Percentiles rank a stretch among this genome's conserved stretches.
These are phyloP conservation scores for Andrena bicolor DNA, from an alignment of 2,888 invertebrate species.

Conservation along the genomic window DNA sequence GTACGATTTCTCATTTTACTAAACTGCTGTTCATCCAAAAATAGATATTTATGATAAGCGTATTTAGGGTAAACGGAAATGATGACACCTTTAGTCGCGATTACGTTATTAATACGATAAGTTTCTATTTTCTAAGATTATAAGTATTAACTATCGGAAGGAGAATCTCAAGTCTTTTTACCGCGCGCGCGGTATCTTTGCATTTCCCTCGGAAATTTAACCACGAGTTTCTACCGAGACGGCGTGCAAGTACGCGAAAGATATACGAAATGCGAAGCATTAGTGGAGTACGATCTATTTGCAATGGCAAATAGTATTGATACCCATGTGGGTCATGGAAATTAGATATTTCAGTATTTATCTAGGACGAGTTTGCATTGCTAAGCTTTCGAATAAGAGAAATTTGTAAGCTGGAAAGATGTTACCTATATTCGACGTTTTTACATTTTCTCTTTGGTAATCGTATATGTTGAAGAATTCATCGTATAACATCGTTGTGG, in stretches of 20 bases:
- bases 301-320: constrained; percentile 50
- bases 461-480: constrained; percentile 33
- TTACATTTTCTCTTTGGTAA: constrained; percentile 35
- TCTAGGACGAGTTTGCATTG: constrained; percentile 20
- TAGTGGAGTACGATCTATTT: constrained; percentile 55
- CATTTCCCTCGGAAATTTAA: constrained; percentile 34
- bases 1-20: constrained; percentile 78
- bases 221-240: not conserved
- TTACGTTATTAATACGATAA: constrained; percentile 38
- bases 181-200: constrained; percentile 31
- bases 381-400: constrained; percentile 32
- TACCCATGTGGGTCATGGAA: constrained; percentile 43
- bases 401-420: constrained; percentile 45
- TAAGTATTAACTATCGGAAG: constrained; percentile 24
- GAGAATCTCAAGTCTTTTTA: constrained; percentile 49
- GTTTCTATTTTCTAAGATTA: constrained; percentile 29
- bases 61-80: constrained; percentile 38
- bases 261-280: constrained; percentile 37
- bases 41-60: constrained; percentile 69
- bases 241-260: constrained; percentile 33
- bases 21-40: constrained; percentile 79
- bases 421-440: constrained; percentile 26
- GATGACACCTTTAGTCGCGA: constrained; percentile 34
- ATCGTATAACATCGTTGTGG: constrained; percentile 54
- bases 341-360: constrained; percentile 50